phyloP scores from a whole-genome alignment of 2,888 invertebrate genomes.

The Pristionchus exspectatus region DNA sequence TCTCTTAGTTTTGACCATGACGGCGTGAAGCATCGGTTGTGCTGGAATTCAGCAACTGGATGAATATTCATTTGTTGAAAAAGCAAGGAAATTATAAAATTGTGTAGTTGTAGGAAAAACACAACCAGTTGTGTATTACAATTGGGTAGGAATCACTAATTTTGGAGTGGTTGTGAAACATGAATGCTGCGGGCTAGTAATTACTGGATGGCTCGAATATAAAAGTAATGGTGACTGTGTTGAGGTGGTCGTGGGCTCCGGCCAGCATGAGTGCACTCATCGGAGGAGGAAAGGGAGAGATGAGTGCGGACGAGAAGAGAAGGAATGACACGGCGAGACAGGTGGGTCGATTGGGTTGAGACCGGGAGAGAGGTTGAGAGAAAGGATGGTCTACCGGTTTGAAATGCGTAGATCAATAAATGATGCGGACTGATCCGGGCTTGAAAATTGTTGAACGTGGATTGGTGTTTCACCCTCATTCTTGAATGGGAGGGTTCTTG shows the following conservation, averaged over 20 bases:
- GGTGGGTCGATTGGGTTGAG: neutral
- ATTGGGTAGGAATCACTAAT: too few species aligned
- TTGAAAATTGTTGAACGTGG: neutral
- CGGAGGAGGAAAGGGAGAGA: conserved; percentile 32
- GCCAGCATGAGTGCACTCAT: conserved; percentile 23
- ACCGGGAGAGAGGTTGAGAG: neutral
- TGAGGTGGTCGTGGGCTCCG: conserved; percentile 49
- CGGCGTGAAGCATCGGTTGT: neutral
- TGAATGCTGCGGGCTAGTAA: too few species aligned
- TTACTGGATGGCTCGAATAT: too few species aligned
- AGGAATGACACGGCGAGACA: conserved; percentile 53
- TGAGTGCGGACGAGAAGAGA: conserved; percentile 2
- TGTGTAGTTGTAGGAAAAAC: too few species aligned
- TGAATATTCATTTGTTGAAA: neutral
- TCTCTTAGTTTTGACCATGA: neutral
- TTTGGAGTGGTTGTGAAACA: neutral
- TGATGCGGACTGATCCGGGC: neutral
- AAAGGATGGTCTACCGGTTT: neutral
- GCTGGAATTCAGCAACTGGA: neutral
- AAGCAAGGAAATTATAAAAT: neutral
- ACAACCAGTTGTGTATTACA: too few species aligned
- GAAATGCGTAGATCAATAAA: neutral
- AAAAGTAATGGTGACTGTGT: neutral
- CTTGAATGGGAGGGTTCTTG: too few species aligned
- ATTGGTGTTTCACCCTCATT: neutral